Evolutionary conservation across 2,113 vertebrate genomes (phyloP), one percentile per base, ranked within the genome.

Genomic region (Polypterus bichir): DNA sequence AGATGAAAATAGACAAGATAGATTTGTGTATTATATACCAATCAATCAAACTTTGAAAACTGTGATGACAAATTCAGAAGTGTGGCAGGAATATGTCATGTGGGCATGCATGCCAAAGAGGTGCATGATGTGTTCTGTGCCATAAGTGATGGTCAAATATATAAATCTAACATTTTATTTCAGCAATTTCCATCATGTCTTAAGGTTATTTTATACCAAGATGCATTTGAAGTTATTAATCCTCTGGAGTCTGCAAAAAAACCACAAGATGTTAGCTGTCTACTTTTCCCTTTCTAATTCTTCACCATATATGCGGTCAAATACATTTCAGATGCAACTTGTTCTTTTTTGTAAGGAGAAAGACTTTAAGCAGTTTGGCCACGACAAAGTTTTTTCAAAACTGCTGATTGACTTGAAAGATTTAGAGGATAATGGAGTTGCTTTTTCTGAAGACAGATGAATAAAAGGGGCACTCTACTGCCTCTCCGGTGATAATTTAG

Each of bases 191-290:
- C 54, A 56, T 56, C 44, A 27, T 56, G 54, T 10, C 49, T 52
- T 3, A 6, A 52, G 49, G 7, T 52, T 8, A 52, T 52, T 52
- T 52, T 52, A 52, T 4, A 56, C 44, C 54, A 56, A 27, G 54
- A 56, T 56, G 54, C 54, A 56, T 56, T 56, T 10, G 54, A 56
- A 56, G 54, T 56, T 9, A 27, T 56, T 56, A 56, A 56, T 55
- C 9, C 54, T 11, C 8, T 55, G 49, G 49, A 7, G 5, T 51
- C 49, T 8, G 49, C 49, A 52, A 10, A 52, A 52, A 52, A 52
- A 52, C n/a, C n/a, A n/a, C 49, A 52, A 52, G 10, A 10, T 52
- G 2, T 10, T n/a, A n/a, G n/a, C n/a, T n/a, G n/a, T n/a, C 7
- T 52, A 52, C 49, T 52, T 52, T 52, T 8, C 49, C 10, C 49